A percentile compares a stretch with the other conserved stretches of the same genome.
Conservation (phyloP, 2,888 invertebrate genomes). For the Aphodius granarius region DNA sequence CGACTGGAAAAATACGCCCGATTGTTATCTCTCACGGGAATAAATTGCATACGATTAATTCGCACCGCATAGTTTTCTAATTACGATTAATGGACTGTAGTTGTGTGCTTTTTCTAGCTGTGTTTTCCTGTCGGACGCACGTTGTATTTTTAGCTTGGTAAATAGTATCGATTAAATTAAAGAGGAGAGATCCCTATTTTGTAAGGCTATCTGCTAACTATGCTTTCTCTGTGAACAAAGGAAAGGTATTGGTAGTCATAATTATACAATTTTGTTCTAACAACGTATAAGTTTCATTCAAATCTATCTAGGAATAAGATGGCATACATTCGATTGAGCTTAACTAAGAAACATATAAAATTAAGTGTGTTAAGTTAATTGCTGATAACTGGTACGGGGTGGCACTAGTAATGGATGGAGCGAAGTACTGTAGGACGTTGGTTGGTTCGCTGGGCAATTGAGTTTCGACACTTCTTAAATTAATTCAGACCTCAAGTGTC, state of each 20-base stretch:
- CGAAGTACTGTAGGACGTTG: not conserved
- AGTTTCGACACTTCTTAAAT: slow-evolving; percentile 4
- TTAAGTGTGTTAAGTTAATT: too few species aligned
- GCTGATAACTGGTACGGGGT: too few species aligned
- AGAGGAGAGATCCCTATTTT: not conserved
- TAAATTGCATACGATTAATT: not conserved
- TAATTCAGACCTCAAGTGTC: slow-evolving; percentile 12
- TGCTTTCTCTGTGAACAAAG: too few species aligned
- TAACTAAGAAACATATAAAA: too few species aligned
- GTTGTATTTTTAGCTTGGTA: not conserved
- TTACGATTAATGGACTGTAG: not conserved
- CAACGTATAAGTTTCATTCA: too few species aligned
- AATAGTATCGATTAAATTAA: not conserved
- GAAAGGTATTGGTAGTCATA: too few species aligned
- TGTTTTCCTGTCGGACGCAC: not conserved
- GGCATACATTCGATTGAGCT: too few species aligned
- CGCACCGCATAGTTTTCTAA: not conserved
- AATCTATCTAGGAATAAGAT: too few species aligned
- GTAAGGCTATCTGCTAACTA: not conserved
- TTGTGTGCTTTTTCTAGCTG: not conserved
- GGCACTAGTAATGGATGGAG: not conserved
- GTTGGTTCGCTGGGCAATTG: not conserved
- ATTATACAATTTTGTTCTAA: too few species aligned
- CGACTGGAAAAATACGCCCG: not conserved
- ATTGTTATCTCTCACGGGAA: not conserved